Evolutionary conservation across 2,888 invertebrate genomes (phyloP).

Genomic region (Scaptomyza cyrtandrae): DNA sequence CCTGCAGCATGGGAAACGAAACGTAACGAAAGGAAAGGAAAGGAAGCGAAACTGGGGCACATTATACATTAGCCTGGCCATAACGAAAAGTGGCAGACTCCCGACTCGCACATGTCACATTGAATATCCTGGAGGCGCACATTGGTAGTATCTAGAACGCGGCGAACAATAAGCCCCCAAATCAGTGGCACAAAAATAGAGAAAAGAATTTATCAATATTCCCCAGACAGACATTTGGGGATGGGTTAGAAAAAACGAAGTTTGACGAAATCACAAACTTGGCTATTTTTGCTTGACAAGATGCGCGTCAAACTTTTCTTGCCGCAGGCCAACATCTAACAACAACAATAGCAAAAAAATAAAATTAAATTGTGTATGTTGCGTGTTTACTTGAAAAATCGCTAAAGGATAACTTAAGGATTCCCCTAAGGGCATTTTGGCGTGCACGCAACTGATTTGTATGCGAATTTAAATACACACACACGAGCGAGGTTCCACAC

Average conservation of each 20-base stretch:
- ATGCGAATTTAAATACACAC: conserved; percentile 80
- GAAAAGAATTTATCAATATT: conserved; percentile 45
- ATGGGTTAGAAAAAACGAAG: conserved; percentile 19
- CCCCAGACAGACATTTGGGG: conserved; percentile 17
- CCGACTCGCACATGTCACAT: conserved; percentile 64
- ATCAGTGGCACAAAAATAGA: conserved; percentile 48
- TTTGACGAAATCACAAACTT: conserved; percentile 74
- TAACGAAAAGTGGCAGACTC: conserved; percentile 5
- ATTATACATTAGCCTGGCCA: conserved; percentile 46
- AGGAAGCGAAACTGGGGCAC: conserved; percentile 32
- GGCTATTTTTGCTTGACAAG: conserved; percentile 52
- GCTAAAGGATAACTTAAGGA: conserved; percentile 80
- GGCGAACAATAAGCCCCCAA: conserved; percentile 69
- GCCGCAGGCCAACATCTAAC: conserved; percentile 42
- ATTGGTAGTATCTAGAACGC: conserved; percentile 44
- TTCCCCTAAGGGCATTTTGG: conserved; percentile 78
- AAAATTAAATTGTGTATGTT: conserved; percentile 51
- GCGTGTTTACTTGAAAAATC: conserved; percentile 78
- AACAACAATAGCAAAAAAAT: neutral
- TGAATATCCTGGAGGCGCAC: conserved; percentile 60
- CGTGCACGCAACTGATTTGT: conserved; percentile 81
- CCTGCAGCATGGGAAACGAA: conserved; percentile 29
- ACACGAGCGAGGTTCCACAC: conserved; percentile 34
- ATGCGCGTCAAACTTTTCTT: conserved; percentile 63
- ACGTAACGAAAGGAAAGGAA: neutral